Base-by-base conservation (phyloP, 2,888 invertebrate genomes). In the Dioctria linearis region DNA sequence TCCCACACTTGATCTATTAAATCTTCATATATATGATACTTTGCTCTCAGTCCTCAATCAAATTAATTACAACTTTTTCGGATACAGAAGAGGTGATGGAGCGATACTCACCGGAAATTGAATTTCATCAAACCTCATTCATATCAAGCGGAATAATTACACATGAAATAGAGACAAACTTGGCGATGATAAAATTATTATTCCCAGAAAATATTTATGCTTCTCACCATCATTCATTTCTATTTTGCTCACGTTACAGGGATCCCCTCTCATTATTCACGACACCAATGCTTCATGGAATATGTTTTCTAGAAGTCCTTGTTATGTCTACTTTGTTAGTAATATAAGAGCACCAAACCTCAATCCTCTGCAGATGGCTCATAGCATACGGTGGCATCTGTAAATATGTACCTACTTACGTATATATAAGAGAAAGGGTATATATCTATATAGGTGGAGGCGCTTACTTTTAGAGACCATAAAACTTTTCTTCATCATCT, bases 401-500 rank as follows among this genome's bases (percentile, higher is more conserved):
- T 51, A 51, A 51, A 51, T 69, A 51, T 69, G 25, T 25, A 25
- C 25, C 25, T 25, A 25, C 25, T 25, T 25, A 25, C 25, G 0
- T 25, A 25, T 25, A 25, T 25, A 25, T 25, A 25, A 25, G 25
- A 25, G 25, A 25, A 25, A 25, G 25, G 25, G 25, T 25, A 25
- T 2, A 25, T 25, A 25, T 25, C 25, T 25, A 25, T 25, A 25
- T 25, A 25, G 25, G 25, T 25, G 25, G 25, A 69, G 69, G 69
- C 69, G 69, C 69, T 69, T 69, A 69, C 54, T 69, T 69, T 69
- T 49, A 49, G 25, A 69, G 69, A 69, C 69, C 69, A 69, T 69
- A 69, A 69, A 69, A 69, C 51, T 69, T 69, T 69, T 69, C 69
- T 69, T 69, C 69, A 51, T 69, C 69, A 69, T 69, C 49, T 51